These are phyloP conservation scores for Rhabdophis nuchalis DNA, from an alignment of 2,797 vertebrate species.

Conservation along the genomic window DNA sequence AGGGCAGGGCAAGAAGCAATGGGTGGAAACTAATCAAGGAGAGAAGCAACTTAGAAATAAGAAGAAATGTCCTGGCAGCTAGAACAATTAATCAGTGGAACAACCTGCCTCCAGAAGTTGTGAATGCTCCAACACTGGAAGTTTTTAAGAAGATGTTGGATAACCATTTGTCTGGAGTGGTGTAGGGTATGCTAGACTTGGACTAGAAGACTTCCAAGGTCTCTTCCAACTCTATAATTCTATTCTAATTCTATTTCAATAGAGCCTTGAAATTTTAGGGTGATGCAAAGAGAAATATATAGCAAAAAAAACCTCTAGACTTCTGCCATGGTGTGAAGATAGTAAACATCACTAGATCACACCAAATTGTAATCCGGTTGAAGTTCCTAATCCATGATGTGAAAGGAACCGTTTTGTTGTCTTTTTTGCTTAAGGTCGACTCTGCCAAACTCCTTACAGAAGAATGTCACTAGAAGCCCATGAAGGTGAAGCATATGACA, in stretches of 20 bases:
- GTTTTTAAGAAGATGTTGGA: no score
- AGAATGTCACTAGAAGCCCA: slow-evolving; percentile 64
- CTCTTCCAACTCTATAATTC: no score
- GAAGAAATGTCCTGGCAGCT: no score
- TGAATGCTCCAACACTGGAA: no score
- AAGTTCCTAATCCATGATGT: not conserved
- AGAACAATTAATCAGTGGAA: no score
- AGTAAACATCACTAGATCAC: not conserved
- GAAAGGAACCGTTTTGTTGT: not conserved
- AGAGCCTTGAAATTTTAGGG: not conserved
- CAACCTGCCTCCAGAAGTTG: no score
- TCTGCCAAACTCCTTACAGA: slow-evolving; percentile 73
- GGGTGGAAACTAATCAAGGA: no score
- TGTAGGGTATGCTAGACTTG: no score
- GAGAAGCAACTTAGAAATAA: no score
- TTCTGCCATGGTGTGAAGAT: not conserved
- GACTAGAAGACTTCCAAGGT: no score
- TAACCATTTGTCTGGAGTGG: no score
- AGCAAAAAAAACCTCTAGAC: not conserved
- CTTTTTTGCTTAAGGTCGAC: slow-evolving; percentile 68
- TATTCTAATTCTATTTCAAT: not conserved
- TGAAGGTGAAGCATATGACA: not conserved
- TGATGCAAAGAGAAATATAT: not conserved
- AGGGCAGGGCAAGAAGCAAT: no score
- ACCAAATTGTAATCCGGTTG: not conserved